Percentiles rank a stretch among this genome's conserved stretches.
These are phyloP conservation scores for Actinia tenebrosa DNA, from an alignment of 64 coral and sea anemone genomes.

Conservation along the genomic window DNA sequence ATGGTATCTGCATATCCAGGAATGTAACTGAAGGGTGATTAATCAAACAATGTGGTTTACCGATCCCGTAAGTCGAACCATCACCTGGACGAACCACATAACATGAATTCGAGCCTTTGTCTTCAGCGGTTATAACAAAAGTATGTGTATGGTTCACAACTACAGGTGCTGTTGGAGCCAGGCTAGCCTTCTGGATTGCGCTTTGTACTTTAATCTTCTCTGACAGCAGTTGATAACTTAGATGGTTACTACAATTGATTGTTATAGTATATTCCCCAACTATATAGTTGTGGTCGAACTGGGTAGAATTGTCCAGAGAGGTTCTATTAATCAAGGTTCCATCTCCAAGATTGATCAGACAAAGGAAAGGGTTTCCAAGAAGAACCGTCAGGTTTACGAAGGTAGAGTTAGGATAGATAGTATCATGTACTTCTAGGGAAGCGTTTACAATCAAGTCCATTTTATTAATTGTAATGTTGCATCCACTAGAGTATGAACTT, in stretches of 20 bases:
- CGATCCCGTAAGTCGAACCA: constrained; percentile 44
- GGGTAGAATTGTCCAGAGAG: constrained; percentile 17
- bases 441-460: constrained; percentile 13
- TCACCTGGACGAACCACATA: constrained; percentile 45
- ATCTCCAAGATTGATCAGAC: constrained; percentile 55
- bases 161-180: constrained; percentile 29
- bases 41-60: constrained; percentile 5
- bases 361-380: constrained; percentile 45
- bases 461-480: constrained; percentile 15
- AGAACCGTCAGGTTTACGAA: constrained; percentile 39
- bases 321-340: constrained; percentile 12
- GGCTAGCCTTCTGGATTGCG: constrained; percentile 19
- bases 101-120: constrained; percentile 65
- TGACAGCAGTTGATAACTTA: constrained; percentile 3
- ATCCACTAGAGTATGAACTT: neutral
- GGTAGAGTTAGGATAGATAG: constrained; percentile 31
- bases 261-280: constrained; percentile 21
- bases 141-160: constrained; percentile 23
- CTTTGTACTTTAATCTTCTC: constrained; percentile 16
- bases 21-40: constrained; percentile 16
- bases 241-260: constrained; percentile 50
- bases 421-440: constrained; percentile 16
- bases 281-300: constrained; percentile 24
- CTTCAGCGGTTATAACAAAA: constrained; percentile 24
- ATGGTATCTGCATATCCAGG: neutral